Conservation (phyloP, 2,113 vertebrate genomes). For the Thunnus maccoyii region DNA sequence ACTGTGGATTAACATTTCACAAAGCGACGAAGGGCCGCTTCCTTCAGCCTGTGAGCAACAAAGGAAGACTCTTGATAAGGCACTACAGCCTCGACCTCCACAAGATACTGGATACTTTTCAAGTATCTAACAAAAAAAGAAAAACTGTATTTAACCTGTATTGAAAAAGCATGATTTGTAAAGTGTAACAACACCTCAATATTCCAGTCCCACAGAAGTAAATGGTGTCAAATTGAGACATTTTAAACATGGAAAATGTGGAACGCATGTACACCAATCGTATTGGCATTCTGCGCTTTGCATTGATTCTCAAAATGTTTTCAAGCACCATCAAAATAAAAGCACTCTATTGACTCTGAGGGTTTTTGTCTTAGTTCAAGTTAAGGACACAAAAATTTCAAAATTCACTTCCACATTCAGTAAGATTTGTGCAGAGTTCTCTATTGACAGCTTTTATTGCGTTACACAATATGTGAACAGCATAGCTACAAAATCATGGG, state of each 20-base stretch:
- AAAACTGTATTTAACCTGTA: not conserved
- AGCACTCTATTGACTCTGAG: no score
- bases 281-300: no score
- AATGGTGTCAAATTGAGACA: no score
- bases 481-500: slow-evolving; percentile 78
- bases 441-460: slow-evolving; percentile 75
- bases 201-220: no score
- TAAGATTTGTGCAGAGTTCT: slow-evolving; percentile 9
- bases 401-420: no score
- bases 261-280: no score
- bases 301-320: no score
- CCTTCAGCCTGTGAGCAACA: not conserved
- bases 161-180: not conserved
- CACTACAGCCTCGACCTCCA: slow-evolving; percentile 14
- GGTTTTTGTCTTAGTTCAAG: no score
- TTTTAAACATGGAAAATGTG: no score
- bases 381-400: no score
- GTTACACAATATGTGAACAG: slow-evolving; percentile 70
- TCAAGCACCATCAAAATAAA: no score
- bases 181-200: not conserved
- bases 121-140: not conserved
- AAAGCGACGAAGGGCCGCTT: not conserved
- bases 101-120: slow-evolving; percentile 54
- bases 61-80: not conserved
- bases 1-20: not conserved